These are phyloP conservation scores for Pelecanoides urinatrix DNA, from an alignment of 2,113 vertebrate genomes.

Conservation along the genomic window DNA sequence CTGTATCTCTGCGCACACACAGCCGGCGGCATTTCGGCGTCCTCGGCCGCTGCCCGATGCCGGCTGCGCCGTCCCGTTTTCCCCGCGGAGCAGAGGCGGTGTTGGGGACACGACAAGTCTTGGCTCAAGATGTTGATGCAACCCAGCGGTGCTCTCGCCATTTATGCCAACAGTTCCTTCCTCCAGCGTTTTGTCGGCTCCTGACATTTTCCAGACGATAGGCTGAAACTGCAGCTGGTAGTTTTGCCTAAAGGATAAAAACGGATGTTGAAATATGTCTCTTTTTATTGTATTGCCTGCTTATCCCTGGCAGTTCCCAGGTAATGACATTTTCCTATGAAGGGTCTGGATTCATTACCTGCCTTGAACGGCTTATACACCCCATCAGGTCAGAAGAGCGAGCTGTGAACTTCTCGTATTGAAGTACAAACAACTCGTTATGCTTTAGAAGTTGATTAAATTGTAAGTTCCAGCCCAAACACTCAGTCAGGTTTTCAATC, in stretches of 20 bases:
- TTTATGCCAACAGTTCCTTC: background rate
- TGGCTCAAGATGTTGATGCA: rapidly evolving
- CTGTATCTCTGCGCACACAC: background rate
- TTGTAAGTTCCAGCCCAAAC: background rate
- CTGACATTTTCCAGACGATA: background rate
- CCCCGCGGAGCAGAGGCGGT: rapidly evolving
- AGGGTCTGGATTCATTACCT: background rate
- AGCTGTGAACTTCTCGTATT: background rate
- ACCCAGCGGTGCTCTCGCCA: rapidly evolving
- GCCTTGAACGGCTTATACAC: rapidly evolving
- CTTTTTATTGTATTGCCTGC: background rate
- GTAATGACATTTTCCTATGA: background rate
- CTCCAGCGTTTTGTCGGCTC: background rate
- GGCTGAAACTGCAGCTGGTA: background rate
- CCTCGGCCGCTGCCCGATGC: background rate
- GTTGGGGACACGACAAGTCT: background rate
- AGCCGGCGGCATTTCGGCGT: rapidly evolving
- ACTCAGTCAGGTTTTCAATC: background rate
- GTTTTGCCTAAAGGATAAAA: background rate
- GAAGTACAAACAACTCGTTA: background rate
- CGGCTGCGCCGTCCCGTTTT: rapidly evolving
- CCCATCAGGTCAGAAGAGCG: background rate
- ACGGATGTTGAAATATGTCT: background rate
- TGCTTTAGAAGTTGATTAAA: background rate
- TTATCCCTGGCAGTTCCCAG: background rate